Evolutionary conservation across 2,113 vertebrate species (phyloP), one percentile per base, ranked within the genome.

Genomic region (Sebastes fasciatus): DNA sequence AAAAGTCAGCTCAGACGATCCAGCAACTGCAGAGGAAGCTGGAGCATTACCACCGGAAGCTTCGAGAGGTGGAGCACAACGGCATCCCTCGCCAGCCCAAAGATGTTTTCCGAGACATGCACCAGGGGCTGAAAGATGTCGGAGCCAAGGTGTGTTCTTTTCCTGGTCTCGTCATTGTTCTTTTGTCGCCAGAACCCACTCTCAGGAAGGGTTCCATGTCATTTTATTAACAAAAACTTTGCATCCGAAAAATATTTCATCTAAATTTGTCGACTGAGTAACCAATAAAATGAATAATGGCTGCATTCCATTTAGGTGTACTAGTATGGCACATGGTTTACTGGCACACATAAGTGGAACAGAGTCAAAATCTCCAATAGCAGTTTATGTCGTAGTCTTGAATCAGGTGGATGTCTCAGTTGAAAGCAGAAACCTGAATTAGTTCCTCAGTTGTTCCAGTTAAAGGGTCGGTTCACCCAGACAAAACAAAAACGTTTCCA

Each of bases 61-160:
- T 99, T 5, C 95, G 97, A 4, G 98, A 99, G 89, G 97, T 98
- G 51, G 98, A 99, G 48, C 98, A 99, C 94, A 98, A 98, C 52
- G 98, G 97, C 23, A 97, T 98, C 78, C 97, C 97, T 17, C 96
- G 98, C 11, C 98, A 99, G 93, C 97, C 98, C 0, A 98, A 98
- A 95, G 97, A 99, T 61, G 98, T 99, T 86, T 96, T 99, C 78
- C 96, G 98, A 93, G 98, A 99, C 95, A 98, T 99, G 97, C 98
- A 99, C 84, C 98, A 99, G 91, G 98, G 98, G 49, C 94, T 99
- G 86, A 99, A 98, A 92, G 98, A 97, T 19, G 97, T 99, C 5
- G 97, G 98, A n/a, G 97, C 98, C n/a, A 97, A 96, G 94, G 98
- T 99, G 88, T 45, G 90, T 85, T 51, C 42, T 21, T 34, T 68